These are phyloP conservation scores for Aphelenchoides fujianensis DNA, from an alignment of 1,140 invertebrate genomes.

Conservation along the genomic window DNA sequence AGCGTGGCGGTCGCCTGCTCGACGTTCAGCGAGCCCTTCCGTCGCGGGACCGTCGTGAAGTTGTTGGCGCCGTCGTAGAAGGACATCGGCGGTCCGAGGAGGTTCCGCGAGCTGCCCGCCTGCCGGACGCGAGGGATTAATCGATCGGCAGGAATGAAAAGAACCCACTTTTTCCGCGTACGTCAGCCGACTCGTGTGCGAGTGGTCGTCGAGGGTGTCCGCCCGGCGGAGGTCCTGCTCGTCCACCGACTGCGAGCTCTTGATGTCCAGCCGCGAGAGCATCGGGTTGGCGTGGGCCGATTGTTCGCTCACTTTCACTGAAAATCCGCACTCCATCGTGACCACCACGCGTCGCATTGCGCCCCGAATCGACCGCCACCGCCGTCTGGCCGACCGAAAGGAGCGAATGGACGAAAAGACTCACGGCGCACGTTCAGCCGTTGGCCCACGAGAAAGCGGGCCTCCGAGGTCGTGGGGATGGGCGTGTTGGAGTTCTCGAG, in stretches of 20 bases:
- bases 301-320: neutral
- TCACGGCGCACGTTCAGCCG: neutral
- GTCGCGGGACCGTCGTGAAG: neutral
- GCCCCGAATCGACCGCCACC: too few species aligned
- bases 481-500: slow-evolving; percentile 8
- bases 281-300: slow-evolving; percentile 2
- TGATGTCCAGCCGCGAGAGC: neutral
- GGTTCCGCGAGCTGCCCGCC: slow-evolving; percentile 8
- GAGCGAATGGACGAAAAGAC: neutral
- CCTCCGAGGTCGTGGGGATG: slow-evolving; percentile 7
- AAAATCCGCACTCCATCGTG: slow-evolving; percentile 3
- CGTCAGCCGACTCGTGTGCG: neutral
- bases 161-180: slow-evolving; percentile 16
- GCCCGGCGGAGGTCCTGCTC: neutral
- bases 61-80: slow-evolving; percentile 19
- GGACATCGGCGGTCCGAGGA: neutral
- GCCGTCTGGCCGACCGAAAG: too few species aligned
- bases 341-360: neutral
- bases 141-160: too few species aligned
- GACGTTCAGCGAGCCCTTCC: slow-evolving; percentile 19
- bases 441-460: slow-evolving; percentile 10
- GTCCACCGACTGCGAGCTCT: slow-evolving; percentile 1
- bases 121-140: too few species aligned
- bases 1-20: neutral
- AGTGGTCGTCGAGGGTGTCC: neutral